A percentile compares a stretch with the other conserved stretches of the same genome.
phyloP scores from a whole-genome alignment of 1,140 invertebrate species.

The Thaumetopoea pityocampa region DNA sequence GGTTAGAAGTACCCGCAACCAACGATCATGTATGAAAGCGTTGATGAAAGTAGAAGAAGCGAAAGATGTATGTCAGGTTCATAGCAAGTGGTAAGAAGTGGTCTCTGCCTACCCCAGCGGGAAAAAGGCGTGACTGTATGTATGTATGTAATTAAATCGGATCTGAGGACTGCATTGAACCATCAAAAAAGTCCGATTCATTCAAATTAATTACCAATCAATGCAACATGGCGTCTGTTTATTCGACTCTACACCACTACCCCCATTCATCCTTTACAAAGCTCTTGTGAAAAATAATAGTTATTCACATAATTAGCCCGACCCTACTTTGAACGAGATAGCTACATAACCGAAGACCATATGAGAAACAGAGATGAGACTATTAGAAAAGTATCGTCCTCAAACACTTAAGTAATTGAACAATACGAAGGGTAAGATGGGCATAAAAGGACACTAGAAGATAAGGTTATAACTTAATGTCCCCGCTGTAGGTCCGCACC shows the following conservation, averaged over 20 bases:
- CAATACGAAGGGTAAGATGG: slow-evolving; percentile 52
- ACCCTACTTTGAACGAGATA: slow-evolving; percentile 36
- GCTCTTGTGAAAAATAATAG: slow-evolving; percentile 63
- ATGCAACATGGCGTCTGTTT: slow-evolving; percentile 53
- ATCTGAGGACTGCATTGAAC: no score
- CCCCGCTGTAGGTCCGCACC: no score
- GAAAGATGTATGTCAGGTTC: no score
- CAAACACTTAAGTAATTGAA: slow-evolving; percentile 73
- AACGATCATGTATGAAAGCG: no score
- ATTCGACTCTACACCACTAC: slow-evolving; percentile 49
- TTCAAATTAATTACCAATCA: slow-evolving; percentile 50
- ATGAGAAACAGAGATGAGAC: slow-evolving; percentile 34
- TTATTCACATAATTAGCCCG: slow-evolving; percentile 65
- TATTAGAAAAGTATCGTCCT: slow-evolving; percentile 36
- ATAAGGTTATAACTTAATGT: slow-evolving; percentile 55
- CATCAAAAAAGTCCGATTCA: slow-evolving; percentile 20
- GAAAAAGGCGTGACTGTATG: no score
- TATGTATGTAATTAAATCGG: no score
- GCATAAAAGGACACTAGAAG: slow-evolving; percentile 41
- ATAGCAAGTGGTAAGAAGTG: no score
- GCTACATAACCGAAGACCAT: slow-evolving; percentile 13
- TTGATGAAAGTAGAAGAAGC: no score
- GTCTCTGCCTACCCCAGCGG: no score
- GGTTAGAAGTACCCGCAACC: no score
- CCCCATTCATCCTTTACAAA: slow-evolving; percentile 52